Percentiles rank a stretch among this genome's conserved stretches.
Evolutionary conservation across 2,888 invertebrate species (phyloP).

Genomic region (Bugula neritina): DNA sequence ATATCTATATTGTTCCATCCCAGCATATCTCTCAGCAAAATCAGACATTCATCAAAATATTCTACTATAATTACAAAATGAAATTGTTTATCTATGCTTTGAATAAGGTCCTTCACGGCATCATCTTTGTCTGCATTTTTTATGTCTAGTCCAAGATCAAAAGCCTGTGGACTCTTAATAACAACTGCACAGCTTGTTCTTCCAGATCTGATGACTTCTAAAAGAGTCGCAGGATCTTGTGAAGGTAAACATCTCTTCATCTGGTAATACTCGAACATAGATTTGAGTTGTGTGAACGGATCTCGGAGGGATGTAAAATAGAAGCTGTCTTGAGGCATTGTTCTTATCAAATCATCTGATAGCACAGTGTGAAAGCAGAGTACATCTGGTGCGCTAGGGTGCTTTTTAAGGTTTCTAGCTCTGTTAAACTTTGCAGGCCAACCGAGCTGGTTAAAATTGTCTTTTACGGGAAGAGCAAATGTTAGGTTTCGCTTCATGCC

Average conservation of each 20-base stretch:
- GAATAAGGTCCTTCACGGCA: background rate
- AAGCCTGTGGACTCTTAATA: background rate
- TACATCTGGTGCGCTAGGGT: background rate
- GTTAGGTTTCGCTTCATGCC: background rate
- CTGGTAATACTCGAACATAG: background rate
- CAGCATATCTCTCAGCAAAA: background rate
- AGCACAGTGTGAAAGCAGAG: background rate
- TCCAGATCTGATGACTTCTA: background rate
- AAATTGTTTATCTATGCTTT: background rate
- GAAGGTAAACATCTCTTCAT: background rate
- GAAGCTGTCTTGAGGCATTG: background rate
- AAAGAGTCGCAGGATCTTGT: background rate
- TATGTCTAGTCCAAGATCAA: background rate
- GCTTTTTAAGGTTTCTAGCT: background rate
- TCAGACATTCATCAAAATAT: background rate
- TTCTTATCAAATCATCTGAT: background rate
- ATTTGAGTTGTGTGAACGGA: background rate
- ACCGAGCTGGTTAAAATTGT: background rate
- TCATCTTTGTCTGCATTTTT: background rate
- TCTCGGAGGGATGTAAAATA: background rate
- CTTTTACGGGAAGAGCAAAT: background rate
- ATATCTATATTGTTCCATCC: background rate
- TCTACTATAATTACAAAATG: background rate
- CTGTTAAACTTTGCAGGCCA: background rate
- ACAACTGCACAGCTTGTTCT: background rate